phyloP scores from a whole-genome alignment of 2,113 vertebrate species.

The Xenopus borealis region DNA sequence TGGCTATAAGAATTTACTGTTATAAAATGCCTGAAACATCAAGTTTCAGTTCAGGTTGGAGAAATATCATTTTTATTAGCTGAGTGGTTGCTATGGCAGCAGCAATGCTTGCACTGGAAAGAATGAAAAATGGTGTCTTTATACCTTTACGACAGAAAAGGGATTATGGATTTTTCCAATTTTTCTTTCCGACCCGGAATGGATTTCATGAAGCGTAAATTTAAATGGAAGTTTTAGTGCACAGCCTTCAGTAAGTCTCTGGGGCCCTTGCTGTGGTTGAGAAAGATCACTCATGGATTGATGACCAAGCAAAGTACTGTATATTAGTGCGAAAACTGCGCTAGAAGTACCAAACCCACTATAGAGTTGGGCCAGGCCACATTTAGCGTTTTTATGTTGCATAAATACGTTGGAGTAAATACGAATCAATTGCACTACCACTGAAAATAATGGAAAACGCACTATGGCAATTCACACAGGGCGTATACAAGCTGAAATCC shows the following conservation, averaged over 20 bases:
- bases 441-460: too few species aligned
- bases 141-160: slow-evolving; percentile 12
- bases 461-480: too few species aligned
- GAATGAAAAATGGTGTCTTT: slow-evolving; percentile 10
- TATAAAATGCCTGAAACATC: neutral
- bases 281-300: slow-evolving; percentile 6
- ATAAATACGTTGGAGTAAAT: too few species aligned
- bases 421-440: too few species aligned
- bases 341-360: too few species aligned
- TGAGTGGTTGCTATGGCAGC: neutral
- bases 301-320: neutral
- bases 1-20: neutral
- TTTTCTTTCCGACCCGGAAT: neutral
- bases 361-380: too few species aligned
- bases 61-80: slow-evolving; percentile 1
- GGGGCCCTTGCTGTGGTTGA: neutral
- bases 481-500: too few species aligned
- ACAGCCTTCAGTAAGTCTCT: slow-evolving; percentile 11
- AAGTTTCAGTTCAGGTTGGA: neutral
- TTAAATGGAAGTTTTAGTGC: slow-evolving; percentile 27
- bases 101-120: slow-evolving; percentile 1
- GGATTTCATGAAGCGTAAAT: slow-evolving; percentile 31
- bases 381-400: too few species aligned
- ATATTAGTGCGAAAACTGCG: too few species aligned
- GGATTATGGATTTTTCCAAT: neutral